A percentile compares a stretch with the other conserved stretches of the same genome.
Evolutionary conservation across 2,797 vertebrate genomes (phyloP).

Genomic region (Hoplostethus atlanticus): DNA sequence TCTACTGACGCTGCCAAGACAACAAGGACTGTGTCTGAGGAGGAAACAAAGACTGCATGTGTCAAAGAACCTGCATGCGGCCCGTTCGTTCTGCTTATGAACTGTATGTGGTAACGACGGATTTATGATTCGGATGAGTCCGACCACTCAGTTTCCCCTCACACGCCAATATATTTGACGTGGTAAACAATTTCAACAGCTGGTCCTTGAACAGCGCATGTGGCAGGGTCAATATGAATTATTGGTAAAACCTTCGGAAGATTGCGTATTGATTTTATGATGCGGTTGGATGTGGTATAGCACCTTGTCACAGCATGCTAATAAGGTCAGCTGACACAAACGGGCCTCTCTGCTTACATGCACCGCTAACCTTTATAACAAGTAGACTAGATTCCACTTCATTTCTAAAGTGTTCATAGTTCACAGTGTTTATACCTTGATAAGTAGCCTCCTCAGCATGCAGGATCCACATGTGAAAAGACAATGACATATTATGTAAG

Average conservation of each 20-base stretch:
- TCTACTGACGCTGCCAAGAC: conserved; percentile 39
- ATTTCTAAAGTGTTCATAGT: conserved; percentile 8
- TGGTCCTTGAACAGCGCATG: conserved; percentile 60
- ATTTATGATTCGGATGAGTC: conserved; percentile 23
- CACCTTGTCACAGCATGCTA: conserved; percentile 14
- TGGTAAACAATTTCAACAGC: conserved; percentile 60
- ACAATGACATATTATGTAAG: conserved; percentile 61
- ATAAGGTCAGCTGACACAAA: conserved; percentile 22
- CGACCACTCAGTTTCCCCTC: neutral
- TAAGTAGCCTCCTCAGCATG: conserved; percentile 54
- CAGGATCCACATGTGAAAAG: conserved; percentile 27
- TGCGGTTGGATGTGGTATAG: conserved; percentile 61
- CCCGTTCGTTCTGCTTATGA: conserved; percentile 17
- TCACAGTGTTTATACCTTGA: neutral
- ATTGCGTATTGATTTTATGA: conserved; percentile 78
- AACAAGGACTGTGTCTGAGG: conserved; percentile 15
- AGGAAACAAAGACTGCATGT: conserved; percentile 35
- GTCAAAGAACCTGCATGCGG: conserved; percentile 45
- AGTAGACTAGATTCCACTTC: conserved; percentile 19
- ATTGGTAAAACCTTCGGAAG: conserved; percentile 60
- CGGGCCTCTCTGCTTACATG: conserved; percentile 29
- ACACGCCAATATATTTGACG: conserved; percentile 39
- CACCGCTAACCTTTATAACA: conserved; percentile 35
- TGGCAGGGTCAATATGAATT: conserved; percentile 67
- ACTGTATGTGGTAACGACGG: conserved; percentile 11